Evolutionary conservation across 2,113 vertebrate species (phyloP), one percentile per base, ranked within the genome.

Genomic region (Rostratula benghalensis): DNA sequence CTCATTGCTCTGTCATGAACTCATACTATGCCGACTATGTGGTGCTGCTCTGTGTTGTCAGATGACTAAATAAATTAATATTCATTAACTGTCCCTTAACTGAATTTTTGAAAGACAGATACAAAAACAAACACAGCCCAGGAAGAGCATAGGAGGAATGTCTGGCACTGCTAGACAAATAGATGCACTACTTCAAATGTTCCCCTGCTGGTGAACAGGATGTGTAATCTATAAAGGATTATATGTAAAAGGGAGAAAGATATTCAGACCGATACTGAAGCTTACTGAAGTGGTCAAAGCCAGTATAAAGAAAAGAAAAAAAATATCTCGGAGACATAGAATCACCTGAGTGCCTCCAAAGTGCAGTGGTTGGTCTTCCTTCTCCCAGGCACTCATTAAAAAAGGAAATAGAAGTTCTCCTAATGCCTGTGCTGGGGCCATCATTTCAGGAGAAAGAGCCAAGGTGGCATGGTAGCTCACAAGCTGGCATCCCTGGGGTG

Each of bases 91-190:
- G 33, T 46, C 20, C 54, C 59, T 92, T 95, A 95, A 97, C 60
- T 94, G 37, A 94, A 96, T 97, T 96, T 94, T 94, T 92, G 89
- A 77, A 90, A 83, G 92, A 78, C 70, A 85, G 92, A 95, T 97
- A 92, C 54, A 86, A 92, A 97, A 96, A 95, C 70, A 90, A 94
- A 85, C 65, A 37, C 63, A 89, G 63, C 79, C 94, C 91, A 96
- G 95, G 95, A 96, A 94, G 74, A 91, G 64, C 80, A 85, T 39
- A 95, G 87, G 70, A 95, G 87, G 74, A 95, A 92, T 91, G 70
- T 80, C 89, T 94, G 91, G 46, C 82, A 83, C 67, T 76, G 85
- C 87, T 92, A 78, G 85, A 87, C 63, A 91, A 96, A 94, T 48
- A 95, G 53, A 90, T 86, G 27, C 51, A 91, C 91, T 95, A 50